Percentiles rank a stretch among this genome's conserved stretches.
These are phyloP conservation scores for Cybosia mesomella DNA, from an alignment of 2,888 invertebrate genomes.

Conservation along the genomic window DNA sequence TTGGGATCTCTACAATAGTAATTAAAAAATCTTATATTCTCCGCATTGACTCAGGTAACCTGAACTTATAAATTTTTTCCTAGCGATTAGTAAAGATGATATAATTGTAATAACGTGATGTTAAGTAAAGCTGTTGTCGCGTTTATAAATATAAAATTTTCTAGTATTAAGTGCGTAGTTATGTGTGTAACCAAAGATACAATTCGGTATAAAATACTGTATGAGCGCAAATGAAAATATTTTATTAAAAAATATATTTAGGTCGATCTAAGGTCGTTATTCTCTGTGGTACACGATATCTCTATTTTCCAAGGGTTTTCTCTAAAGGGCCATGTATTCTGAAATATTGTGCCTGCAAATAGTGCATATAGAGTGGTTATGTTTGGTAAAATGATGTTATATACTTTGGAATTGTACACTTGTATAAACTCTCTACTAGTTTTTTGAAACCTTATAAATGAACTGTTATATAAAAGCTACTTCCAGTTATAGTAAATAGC, in stretches of 20 bases:
- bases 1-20: slow-evolving; percentile 25
- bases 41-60: slow-evolving; percentile 26
- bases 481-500: not conserved
- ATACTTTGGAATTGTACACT: not conserved
- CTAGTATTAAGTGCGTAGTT: slow-evolving; percentile 22
- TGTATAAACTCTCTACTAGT: not conserved
- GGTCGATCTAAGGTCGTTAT: slow-evolving; percentile 29
- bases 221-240: slow-evolving; percentile 13
- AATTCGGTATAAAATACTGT: slow-evolving; percentile 12
- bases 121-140: slow-evolving; percentile 12
- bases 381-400: not conserved
- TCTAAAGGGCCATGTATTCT: slow-evolving; percentile 10
- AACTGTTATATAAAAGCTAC: not conserved
- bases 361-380: slow-evolving; percentile 1
- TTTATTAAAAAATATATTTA: slow-evolving; percentile 6
- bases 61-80: slow-evolving; percentile 23
- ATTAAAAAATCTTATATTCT: slow-evolving; percentile 28
- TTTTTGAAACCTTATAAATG: not conserved
- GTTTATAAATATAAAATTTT: slow-evolving; percentile 12
- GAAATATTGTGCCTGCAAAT: slow-evolving; percentile 6
- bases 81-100: slow-evolving; percentile 21
- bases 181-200: slow-evolving; percentile 25
- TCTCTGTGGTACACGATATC: slow-evolving; percentile 1
- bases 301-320: slow-evolving; percentile 2
- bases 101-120: slow-evolving; percentile 22